A percentile compares a stretch with the other conserved stretches of the same genome.
Conservation (phyloP, 2,797 vertebrate genomes). For the Brotula barbata region DNA sequence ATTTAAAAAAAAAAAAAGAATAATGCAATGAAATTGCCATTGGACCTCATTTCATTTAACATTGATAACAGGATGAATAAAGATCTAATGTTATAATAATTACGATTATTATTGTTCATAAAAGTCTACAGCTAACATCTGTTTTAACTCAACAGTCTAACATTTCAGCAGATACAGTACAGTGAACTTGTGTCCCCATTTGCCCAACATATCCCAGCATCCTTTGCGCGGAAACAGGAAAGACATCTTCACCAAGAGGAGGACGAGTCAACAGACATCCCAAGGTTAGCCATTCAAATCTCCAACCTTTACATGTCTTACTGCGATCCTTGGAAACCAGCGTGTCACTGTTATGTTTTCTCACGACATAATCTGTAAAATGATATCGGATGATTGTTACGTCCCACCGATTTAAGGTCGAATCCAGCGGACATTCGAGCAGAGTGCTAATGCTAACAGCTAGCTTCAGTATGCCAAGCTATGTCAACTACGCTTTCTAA, state of each 20-base stretch:
- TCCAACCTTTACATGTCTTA: rapidly evolving
- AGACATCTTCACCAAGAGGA: conserved; percentile 53
- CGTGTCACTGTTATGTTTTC: rapidly evolving
- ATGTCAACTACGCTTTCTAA: neutral
- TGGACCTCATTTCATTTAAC: too few species aligned
- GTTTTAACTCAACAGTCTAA: too few species aligned
- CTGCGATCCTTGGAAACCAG: neutral
- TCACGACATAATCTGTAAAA: rapidly evolving
- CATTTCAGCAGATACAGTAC: too few species aligned
- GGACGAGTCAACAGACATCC: conserved; percentile 45
- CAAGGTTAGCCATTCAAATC: conserved; percentile 64
- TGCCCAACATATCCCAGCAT: conserved; percentile 63
- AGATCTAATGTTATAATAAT: too few species aligned
- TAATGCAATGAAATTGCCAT: too few species aligned
- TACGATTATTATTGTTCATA: too few species aligned
- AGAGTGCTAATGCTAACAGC: conserved; percentile 31
- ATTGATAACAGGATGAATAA: too few species aligned
- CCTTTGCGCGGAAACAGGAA: conserved; percentile 55
- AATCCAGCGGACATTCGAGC: neutral
- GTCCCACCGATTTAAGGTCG: neutral
- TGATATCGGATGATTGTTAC: rapidly evolving
- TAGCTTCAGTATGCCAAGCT: neutral
- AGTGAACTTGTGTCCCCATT: too few species aligned
- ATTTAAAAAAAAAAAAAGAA: too few species aligned
- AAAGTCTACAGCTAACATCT: too few species aligned